Conservation (phyloP, 2,113 vertebrate species). For the Brachyhypopomus gauderio region DNA sequence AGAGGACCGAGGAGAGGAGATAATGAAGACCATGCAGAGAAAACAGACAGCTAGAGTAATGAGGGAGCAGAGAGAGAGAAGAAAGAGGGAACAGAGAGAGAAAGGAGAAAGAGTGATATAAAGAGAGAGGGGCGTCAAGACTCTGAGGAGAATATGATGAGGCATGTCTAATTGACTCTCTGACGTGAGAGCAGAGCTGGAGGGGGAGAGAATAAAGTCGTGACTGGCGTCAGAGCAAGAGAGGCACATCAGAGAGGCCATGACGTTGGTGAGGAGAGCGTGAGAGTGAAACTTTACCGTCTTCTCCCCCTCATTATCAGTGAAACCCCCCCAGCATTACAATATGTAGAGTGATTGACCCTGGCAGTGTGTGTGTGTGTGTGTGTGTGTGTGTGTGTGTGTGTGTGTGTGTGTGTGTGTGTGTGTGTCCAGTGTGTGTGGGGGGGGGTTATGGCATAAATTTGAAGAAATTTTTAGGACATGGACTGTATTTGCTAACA, state of each 20-base stretch:
- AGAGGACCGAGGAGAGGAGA: no score
- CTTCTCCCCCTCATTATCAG: background rate
- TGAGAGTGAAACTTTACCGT: background rate
- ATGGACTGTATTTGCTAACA: no score
- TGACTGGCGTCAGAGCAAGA: slow-evolving; percentile 23
- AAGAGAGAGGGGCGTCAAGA: slow-evolving; percentile 11
- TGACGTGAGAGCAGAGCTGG: slow-evolving; percentile 36
- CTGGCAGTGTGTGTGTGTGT: no score
- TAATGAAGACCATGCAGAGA: background rate
- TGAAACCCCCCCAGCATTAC: background rate
- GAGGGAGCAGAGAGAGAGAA: slow-evolving; percentile 7
- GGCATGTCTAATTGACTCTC: slow-evolving; percentile 57
- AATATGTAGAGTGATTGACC: background rate
- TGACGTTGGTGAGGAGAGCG: slow-evolving; percentile 29
- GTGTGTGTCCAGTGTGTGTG: no score
- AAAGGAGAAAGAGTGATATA: background rate
- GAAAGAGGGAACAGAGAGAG: background rate
- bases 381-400: no score
- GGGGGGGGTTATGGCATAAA: background rate
- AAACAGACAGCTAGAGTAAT: background rate
- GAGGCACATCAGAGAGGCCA: slow-evolving; percentile 14
- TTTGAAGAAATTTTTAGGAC: no score
- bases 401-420: no score
- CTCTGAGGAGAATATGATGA: slow-evolving; percentile 57
- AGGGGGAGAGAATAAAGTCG: slow-evolving; percentile 48